Evolutionary conservation across 2,797 vertebrate species (phyloP), one percentile per base, ranked within the genome.

Genomic region (Astyanax mexicanus): DNA sequence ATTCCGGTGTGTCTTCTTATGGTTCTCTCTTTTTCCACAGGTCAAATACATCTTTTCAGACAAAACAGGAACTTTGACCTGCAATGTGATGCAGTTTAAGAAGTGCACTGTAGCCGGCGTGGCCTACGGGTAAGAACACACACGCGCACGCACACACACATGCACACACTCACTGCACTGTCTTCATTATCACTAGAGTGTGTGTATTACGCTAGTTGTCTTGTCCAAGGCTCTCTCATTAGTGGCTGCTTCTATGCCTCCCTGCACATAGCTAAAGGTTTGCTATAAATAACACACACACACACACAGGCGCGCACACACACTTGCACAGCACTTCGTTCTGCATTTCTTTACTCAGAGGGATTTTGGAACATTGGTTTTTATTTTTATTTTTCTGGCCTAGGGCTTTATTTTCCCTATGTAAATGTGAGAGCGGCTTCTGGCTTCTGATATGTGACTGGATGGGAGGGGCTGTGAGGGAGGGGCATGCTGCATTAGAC

Each of bases 41-140:
- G 97, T 98, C 70, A 99, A 99, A 89, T 99, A 99, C 85, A 98
- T 99, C 87, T 99, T 99, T 93, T 98, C 98, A 42, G 98, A 99
- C 92, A 99, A 99, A 92, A 99, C 98, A 0, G 98, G 98, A 47
- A 99, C 98, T 17, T 90, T 99, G 83, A 99, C 98, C 0, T 99
- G 98, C 89, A 99, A 99, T 27, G 92, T 99, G 70, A 99, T 99
- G 98, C 97, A 98, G 80, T 99, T 99, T 89, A 99, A 99, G 94
- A 99, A 99, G 88, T 99, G 98, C 85, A 98, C 96, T n/a, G 88
- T 99, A 40, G 98, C 97, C 0, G 98, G 98, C 58, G 92, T 98
- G 84, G 95, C 97, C 71, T 99, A 99, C 64, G 97, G 98, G 98
- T 99, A 91, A 49, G 90, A 83, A 70, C 65, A 2, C 47, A n/a